Conservation (phyloP, 2,797 vertebrate species). For the Hirundo rustica region DNA sequence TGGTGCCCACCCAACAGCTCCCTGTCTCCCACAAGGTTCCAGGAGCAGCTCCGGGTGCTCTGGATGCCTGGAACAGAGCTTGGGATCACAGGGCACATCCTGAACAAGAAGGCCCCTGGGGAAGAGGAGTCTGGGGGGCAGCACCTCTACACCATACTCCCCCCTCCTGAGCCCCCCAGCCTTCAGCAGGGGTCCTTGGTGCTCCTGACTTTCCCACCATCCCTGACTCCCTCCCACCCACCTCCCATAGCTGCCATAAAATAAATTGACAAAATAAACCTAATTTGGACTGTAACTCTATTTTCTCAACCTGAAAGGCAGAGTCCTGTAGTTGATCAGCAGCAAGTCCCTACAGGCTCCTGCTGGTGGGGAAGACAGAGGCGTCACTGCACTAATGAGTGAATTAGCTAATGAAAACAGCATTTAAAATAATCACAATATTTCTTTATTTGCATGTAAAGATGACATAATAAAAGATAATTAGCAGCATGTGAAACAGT, state of each 20-base stretch:
- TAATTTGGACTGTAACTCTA: neutral
- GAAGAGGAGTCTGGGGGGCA: neutral
- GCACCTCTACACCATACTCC: neutral
- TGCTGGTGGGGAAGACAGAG: neutral
- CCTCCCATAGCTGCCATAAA: accelerated
- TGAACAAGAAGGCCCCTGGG: neutral
- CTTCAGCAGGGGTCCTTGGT: neutral
- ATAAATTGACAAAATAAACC: neutral
- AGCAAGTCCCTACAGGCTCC: neutral
- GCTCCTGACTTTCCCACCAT: neutral
- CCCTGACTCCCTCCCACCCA: accelerated
- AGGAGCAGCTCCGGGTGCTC: neutral
- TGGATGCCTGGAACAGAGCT: neutral
- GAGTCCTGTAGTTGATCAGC: neutral
- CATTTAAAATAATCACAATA: constrained; percentile 78
- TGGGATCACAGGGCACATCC: accelerated
- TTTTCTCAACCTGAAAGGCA: neutral
- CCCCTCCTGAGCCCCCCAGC: accelerated
- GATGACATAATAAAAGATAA: constrained; percentile 81
- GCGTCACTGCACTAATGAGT: constrained; percentile 43
- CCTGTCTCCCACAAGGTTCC: neutral
- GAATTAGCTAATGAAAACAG: constrained; percentile 76
- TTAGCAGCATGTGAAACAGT: constrained; percentile 77
- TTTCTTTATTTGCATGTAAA: constrained; percentile 81
- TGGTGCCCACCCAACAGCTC: neutral